Evolutionary conservation across 2,888 invertebrate genomes (phyloP).

Genomic region (Tolmerus cingulatus): DNA sequence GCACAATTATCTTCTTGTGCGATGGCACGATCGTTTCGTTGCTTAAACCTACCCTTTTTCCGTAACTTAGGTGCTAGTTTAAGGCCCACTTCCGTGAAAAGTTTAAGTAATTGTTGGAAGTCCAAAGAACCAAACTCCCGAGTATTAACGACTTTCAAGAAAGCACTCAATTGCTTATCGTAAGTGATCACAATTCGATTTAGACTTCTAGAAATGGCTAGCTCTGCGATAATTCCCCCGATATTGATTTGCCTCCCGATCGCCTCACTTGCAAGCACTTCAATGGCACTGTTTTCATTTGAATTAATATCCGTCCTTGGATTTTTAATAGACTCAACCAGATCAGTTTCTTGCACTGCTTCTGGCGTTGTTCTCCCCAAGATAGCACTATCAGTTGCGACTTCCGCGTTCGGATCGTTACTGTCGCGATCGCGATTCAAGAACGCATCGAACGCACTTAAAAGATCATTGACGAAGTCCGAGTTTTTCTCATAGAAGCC

Average conservation of each 20-base stretch:
- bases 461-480: conserved; percentile 57
- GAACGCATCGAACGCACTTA: conserved; percentile 54
- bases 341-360: conserved; percentile 1
- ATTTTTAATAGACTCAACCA: neutral
- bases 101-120: neutral
- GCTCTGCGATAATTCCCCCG: conserved; percentile 48
- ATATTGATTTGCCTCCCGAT: conserved; percentile 48
- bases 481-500: conserved; percentile 56
- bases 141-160: conserved; percentile 42
- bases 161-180: conserved; percentile 51
- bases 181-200: conserved; percentile 53
- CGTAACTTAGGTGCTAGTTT: neutral
- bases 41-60: neutral
- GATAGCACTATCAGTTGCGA: conserved; percentile 10
- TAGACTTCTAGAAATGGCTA: conserved; percentile 52
- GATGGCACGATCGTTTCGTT: neutral
- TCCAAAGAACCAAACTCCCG: neutral
- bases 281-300: neutral
- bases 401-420: conserved; percentile 20
- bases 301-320: conserved; percentile 15
- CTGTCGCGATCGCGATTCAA: conserved; percentile 46
- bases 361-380: neutral
- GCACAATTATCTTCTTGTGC: neutral
- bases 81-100: neutral
- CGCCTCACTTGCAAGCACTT: neutral